Conservation (phyloP, 2,888 invertebrate species). For the Drosophila incognita region DNA sequence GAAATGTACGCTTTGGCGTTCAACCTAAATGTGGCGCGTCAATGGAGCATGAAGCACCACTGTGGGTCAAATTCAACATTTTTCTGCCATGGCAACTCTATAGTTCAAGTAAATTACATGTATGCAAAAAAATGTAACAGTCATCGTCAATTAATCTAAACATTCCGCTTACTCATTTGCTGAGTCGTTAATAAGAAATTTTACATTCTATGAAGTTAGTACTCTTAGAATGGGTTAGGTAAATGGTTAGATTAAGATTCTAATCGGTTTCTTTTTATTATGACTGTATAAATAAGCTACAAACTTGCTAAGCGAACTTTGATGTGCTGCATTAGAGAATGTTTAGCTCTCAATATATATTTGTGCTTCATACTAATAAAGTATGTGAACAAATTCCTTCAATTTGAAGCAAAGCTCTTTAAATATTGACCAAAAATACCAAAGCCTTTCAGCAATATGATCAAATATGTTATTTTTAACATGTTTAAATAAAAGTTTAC, state of each 20-base stretch:
- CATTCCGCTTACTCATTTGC: background rate
- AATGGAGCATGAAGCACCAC: slow-evolving; percentile 55
- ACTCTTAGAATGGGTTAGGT: background rate
- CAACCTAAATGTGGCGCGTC: slow-evolving; percentile 55
- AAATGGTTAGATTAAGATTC: background rate
- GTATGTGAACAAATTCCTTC: background rate
- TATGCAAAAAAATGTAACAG: background rate
- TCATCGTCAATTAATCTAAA: background rate
- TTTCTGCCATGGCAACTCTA: background rate
- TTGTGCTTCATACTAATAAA: background rate
- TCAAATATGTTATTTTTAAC: background rate
- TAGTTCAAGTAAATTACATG: background rate
- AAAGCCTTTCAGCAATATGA: background rate
- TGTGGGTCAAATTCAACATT: background rate
- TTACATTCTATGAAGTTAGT: background rate
- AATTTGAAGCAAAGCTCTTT: background rate
- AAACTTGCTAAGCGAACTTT: background rate
- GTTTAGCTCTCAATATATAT: background rate
- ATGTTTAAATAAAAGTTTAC: background rate
- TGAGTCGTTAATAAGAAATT: background rate
- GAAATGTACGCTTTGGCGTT: slow-evolving; percentile 61
- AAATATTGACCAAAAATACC: background rate
- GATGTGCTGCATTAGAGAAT: background rate
- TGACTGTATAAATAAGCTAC: background rate
- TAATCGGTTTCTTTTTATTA: background rate